These are phyloP conservation scores for Scaptomyza tumidula DNA, from an alignment of 2,888 invertebrate species.

Conservation along the genomic window DNA sequence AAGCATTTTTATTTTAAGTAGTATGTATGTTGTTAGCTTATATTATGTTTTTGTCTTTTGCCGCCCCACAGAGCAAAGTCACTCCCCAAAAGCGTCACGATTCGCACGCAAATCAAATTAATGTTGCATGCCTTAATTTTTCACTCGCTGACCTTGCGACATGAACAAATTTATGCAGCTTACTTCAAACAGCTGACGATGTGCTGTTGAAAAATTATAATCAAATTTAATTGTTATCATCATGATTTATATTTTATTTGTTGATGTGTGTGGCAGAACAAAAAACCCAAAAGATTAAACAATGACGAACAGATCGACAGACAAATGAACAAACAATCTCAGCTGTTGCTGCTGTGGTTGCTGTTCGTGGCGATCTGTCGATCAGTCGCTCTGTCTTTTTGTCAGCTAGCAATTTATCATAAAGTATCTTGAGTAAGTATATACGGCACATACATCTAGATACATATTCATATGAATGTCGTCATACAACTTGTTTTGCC, in stretches of 20 bases:
- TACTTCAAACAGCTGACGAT: constrained; percentile 38
- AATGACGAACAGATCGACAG: constrained; percentile 58
- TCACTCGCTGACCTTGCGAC: constrained; percentile 70
- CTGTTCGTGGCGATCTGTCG: constrained; percentile 17
- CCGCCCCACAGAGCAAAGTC: constrained; percentile 17
- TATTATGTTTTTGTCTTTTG: constrained; percentile 15
- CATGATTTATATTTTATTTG: constrained; percentile 75
- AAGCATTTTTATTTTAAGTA: constrained; percentile 30
- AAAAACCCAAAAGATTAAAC: constrained; percentile 48
- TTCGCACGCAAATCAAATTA: constrained; percentile 81
- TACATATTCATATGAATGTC: constrained; percentile 42
- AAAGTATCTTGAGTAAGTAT: constrained; percentile 31
- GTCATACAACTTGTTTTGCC: constrained; percentile 71
- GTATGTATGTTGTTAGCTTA: constrained; percentile 2
- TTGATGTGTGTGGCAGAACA: constrained; percentile 26
- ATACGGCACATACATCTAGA: not conserved
- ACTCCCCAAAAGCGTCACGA: constrained; percentile 48
- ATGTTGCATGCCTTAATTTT: constrained; percentile 75
- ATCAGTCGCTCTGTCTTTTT: constrained; percentile 19
- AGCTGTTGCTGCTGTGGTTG: constrained; percentile 33
- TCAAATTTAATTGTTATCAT: constrained; percentile 80
- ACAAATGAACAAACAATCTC: constrained; percentile 54
- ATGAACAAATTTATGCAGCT: constrained; percentile 70
- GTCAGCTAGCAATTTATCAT: constrained; percentile 54
- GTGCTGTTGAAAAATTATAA: constrained; percentile 68